Evolutionary conservation across 1,140 invertebrate genomes (phyloP).

Genomic region (Mamestra configurata): DNA sequence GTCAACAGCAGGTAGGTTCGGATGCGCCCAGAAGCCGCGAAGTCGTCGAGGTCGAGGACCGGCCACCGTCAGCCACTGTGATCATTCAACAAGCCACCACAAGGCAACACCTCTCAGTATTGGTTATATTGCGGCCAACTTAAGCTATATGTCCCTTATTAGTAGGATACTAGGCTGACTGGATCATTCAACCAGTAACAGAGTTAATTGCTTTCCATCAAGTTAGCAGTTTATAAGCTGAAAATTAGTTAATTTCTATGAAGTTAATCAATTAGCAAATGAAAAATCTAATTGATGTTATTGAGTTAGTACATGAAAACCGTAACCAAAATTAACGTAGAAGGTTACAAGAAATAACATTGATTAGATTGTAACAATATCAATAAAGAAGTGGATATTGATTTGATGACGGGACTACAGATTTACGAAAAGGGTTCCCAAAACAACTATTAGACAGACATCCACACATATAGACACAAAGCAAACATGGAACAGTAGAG

Average conservation of each 20-base stretch:
- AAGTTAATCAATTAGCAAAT: constrained; percentile 28
- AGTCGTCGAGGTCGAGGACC: constrained; percentile 50
- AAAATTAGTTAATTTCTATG: constrained; percentile 32
- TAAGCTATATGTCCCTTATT: too few species aligned
- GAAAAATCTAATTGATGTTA: background rate
- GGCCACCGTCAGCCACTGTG: constrained; percentile 77
- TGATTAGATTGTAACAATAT: constrained; percentile 7
- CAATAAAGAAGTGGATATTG: constrained; percentile 24
- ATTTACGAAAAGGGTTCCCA: constrained; percentile 51
- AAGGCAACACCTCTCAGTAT: constrained; percentile 17
- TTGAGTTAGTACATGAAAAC: constrained; percentile 22
- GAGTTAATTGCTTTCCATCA: constrained; percentile 16
- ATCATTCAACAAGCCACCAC: constrained; percentile 38
- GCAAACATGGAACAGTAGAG: constrained; percentile 63
- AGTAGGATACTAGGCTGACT: background rate
- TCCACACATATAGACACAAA: constrained; percentile 58
- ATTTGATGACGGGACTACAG: constrained; percentile 45
- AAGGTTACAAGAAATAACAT: background rate
- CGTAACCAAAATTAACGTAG: constrained; percentile 3
- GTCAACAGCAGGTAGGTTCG: constrained; percentile 72
- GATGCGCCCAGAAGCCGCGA: constrained; percentile 78
- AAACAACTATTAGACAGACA: constrained; percentile 57
- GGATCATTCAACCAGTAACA: background rate
- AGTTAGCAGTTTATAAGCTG: constrained; percentile 29
- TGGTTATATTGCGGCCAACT: too few species aligned